A percentile compares a stretch with the other conserved stretches of the same genome.
These are phyloP conservation scores for Acrossocheilus wenchowensis DNA, from an alignment of 2,797 vertebrate species.

Conservation along the genomic window DNA sequence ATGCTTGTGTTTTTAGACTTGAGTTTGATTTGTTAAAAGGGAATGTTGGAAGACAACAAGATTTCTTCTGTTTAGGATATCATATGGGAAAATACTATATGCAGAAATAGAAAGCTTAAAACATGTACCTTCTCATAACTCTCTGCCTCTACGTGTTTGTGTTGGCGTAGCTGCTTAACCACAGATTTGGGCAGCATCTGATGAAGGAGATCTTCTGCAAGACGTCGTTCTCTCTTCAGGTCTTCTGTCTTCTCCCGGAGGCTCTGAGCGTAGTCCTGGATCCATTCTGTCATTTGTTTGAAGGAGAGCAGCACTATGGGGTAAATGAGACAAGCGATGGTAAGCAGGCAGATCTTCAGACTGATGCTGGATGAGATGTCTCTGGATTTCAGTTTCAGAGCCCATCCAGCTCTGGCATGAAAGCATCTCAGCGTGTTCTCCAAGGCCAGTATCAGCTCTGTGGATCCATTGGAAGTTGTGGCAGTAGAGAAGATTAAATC, in stretches of 20 bases:
- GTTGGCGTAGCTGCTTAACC: slow-evolving; percentile 84
- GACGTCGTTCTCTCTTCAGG: slow-evolving; percentile 79
- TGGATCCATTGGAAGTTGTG: slow-evolving; percentile 54
- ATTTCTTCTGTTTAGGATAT: not conserved
- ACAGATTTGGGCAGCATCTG: slow-evolving; percentile 92
- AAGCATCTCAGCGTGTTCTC: slow-evolving; percentile 75
- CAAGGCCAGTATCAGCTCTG: slow-evolving; percentile 62
- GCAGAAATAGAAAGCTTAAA: not conserved
- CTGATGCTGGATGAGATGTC: slow-evolving; percentile 77
- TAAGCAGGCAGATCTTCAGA: slow-evolving; percentile 81
- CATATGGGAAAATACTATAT: not conserved
- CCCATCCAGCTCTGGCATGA: slow-evolving; percentile 66
- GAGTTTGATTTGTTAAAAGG: slow-evolving; percentile 43
- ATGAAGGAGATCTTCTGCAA: slow-evolving; percentile 88
- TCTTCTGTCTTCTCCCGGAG: slow-evolving; percentile 82
- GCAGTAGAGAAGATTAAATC: slow-evolving; percentile 53
- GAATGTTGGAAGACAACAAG: not conserved
- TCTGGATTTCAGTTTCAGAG: slow-evolving; percentile 75
- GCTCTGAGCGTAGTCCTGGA: slow-evolving; percentile 81
- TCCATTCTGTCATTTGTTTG: slow-evolving; percentile 88
- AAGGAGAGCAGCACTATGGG: slow-evolving; percentile 85
- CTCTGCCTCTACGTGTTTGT: slow-evolving; percentile 86
- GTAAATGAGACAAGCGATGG: slow-evolving; percentile 84
- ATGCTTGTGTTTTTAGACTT: slow-evolving; percentile 36
- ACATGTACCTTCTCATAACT: slow-evolving; percentile 85